Evolutionary conservation across 2,797 vertebrate genomes (phyloP).

Genomic region (Sebastes iracundus): DNA sequence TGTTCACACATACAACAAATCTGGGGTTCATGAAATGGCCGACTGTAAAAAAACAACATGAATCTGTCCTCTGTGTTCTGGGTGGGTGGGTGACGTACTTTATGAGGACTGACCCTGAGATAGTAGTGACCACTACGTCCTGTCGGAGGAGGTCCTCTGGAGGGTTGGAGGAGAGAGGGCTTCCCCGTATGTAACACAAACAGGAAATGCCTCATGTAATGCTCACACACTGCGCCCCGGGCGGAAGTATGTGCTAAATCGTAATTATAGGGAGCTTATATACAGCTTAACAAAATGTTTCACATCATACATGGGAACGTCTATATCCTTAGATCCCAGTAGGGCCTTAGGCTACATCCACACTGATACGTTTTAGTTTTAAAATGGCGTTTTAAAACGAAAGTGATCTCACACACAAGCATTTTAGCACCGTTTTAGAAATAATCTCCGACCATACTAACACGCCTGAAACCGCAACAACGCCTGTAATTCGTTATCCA

Average conservation of each 20-base stretch:
- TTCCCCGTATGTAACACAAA: slow-evolving; percentile 62
- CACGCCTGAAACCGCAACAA: no score
- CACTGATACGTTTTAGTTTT: neutral
- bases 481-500: no score
- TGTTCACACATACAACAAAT: slow-evolving; percentile 6
- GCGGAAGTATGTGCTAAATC: slow-evolving; percentile 22
- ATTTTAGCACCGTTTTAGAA: no score
- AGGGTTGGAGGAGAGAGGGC: slow-evolving; percentile 26
- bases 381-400: no score
- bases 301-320: neutral
- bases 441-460: no score
- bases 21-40: neutral
- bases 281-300: slow-evolving; percentile 9
- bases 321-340: neutral
- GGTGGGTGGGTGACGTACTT: slow-evolving; percentile 42
- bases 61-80: slow-evolving; percentile 12
- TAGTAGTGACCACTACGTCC: slow-evolving; percentile 61
- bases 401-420: no score
- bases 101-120: slow-evolving; percentile 58
- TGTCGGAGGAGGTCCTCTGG: slow-evolving; percentile 40
- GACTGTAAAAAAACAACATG: neutral
- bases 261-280: slow-evolving; percentile 27
- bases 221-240: slow-evolving; percentile 47
- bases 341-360: neutral
- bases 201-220: slow-evolving; percentile 73